Evolutionary conservation across 2,888 invertebrate species (phyloP).

Genomic region (Drosophila limbata): DNA sequence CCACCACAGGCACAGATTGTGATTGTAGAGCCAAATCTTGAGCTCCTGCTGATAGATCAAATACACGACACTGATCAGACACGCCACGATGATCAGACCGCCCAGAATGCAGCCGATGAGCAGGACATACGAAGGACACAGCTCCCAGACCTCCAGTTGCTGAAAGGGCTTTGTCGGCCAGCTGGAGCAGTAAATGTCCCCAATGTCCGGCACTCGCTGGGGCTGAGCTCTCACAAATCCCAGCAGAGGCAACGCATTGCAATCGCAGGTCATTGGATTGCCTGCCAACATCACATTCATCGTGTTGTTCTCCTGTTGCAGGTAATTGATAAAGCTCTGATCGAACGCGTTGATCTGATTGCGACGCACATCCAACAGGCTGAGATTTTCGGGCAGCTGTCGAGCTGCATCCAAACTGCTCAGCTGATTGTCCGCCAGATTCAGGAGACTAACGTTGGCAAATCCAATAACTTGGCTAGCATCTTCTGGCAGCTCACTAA

Average conservation of each 20-base stretch:
- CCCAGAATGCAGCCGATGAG: slow-evolving; percentile 85
- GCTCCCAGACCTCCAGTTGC: slow-evolving; percentile 76
- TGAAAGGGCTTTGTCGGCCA: slow-evolving; percentile 60
- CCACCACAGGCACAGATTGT: slow-evolving; percentile 87
- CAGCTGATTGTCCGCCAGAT: slow-evolving; percentile 86
- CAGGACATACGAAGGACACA: slow-evolving; percentile 85
- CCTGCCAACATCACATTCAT: slow-evolving; percentile 86
- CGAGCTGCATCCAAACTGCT: slow-evolving; percentile 71
- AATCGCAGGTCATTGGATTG: slow-evolving; percentile 90
- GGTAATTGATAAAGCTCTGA: slow-evolving; percentile 82
- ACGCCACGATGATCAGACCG: slow-evolving; percentile 84
- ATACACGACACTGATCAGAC: slow-evolving; percentile 84
- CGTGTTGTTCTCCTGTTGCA: slow-evolving; percentile 85
- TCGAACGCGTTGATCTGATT: slow-evolving; percentile 86
- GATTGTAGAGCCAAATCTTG: slow-evolving; percentile 89
- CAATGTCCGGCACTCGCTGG: slow-evolving; percentile 68
- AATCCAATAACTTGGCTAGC: slow-evolving; percentile 81
- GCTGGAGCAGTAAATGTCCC: slow-evolving; percentile 64
- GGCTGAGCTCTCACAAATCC: slow-evolving; percentile 86
- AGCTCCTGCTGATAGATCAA: slow-evolving; percentile 87
- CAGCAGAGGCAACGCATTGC: slow-evolving; percentile 87
- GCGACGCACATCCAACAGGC: slow-evolving; percentile 86
- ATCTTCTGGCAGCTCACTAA: slow-evolving; percentile 80
- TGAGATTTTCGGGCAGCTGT: slow-evolving; percentile 85
- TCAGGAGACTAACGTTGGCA: slow-evolving; percentile 85